A percentile compares a stretch with the other conserved stretches of the same genome.
Evolutionary conservation across 2,113 vertebrate species (phyloP).

Genomic region (Leucosticte australis): DNA sequence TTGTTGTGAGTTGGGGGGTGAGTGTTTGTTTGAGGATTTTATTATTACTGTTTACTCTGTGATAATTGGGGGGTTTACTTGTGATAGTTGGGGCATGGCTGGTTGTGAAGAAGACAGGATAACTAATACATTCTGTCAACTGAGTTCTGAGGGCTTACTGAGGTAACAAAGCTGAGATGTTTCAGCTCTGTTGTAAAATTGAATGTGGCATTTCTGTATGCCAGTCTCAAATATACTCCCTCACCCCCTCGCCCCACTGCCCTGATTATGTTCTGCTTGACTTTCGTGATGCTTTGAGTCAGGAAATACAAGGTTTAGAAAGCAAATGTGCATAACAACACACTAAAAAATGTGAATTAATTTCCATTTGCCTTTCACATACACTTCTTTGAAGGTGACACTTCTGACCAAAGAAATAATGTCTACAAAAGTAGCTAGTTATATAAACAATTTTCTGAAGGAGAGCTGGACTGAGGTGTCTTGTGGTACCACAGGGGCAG

Average conservation of each 20-base stretch:
- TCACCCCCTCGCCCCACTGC: rapidly evolving
- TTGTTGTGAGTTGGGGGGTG: background rate
- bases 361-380: background rate
- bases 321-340: background rate
- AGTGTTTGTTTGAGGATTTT: background rate
- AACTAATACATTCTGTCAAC: background rate
- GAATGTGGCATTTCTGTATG: background rate
- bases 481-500: background rate
- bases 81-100: background rate
- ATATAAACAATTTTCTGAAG: background rate
- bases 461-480: background rate
- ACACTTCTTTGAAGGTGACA: background rate
- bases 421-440: background rate
- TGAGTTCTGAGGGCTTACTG: background rate
- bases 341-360: background rate
- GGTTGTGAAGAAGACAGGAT: background rate
- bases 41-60: background rate
- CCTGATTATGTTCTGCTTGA: background rate
- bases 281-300: background rate
- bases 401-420: background rate
- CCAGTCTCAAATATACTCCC: background rate
- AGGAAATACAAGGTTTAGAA: background rate
- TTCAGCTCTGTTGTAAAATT: background rate
- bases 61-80: background rate
- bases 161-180: background rate